Conservation (phyloP, 2,888 invertebrate genomes). For the Cremastinae sp. region DNA sequence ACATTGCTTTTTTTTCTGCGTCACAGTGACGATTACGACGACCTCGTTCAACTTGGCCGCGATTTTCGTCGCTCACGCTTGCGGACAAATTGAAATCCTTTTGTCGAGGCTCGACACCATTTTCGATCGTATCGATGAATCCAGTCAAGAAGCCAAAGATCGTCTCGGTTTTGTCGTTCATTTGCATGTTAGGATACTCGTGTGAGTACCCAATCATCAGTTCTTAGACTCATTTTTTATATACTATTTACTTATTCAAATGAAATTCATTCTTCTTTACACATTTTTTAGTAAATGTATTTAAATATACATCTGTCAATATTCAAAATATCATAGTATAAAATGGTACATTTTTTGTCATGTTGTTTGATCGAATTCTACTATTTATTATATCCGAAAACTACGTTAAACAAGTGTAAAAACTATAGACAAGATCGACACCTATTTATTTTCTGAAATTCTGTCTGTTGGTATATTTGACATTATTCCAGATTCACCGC, state of each 20-base stretch:
- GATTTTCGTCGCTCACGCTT: slow-evolving; percentile 64
- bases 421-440: no score
- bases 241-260: slow-evolving; percentile 12
- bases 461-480: not conserved
- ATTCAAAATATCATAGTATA: no score
- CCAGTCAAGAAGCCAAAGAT: slow-evolving; percentile 16
- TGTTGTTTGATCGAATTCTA: no score
- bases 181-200: slow-evolving; percentile 65
- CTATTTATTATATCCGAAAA: no score
- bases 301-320: no score
- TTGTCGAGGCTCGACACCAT: slow-evolving; percentile 52
- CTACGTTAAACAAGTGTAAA: no score
- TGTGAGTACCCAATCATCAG: slow-evolving; percentile 66
- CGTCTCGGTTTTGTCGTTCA: slow-evolving; percentile 61
- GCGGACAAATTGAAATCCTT: slow-evolving; percentile 66
- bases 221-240: no score
- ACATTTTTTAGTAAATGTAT: not conserved
- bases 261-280: slow-evolving; percentile 17
- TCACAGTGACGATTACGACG: slow-evolving; percentile 57
- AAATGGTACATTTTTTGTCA: no score
- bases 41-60: slow-evolving; percentile 61
- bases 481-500: slow-evolving; percentile 67
- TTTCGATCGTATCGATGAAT: slow-evolving; percentile 30
- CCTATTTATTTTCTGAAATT: no score
- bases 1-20: slow-evolving; percentile 51